Conservation (phyloP, 1,140 invertebrate genomes). For the Philotrypesis tridentata region DNA sequence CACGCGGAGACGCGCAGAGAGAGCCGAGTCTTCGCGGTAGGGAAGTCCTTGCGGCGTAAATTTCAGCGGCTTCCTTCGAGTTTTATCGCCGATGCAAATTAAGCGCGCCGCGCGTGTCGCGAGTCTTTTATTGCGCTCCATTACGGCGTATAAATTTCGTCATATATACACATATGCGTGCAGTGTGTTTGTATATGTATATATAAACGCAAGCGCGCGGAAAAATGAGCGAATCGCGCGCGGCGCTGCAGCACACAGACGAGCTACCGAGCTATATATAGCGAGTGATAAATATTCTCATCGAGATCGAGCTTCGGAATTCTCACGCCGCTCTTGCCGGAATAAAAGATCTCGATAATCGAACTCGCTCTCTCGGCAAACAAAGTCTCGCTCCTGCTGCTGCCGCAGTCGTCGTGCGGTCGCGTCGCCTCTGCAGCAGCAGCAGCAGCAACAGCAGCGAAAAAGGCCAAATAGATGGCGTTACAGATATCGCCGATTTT, state of each 20-base stretch:
- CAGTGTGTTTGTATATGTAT: no score
- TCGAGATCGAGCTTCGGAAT: neutral
- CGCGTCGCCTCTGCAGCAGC: no score
- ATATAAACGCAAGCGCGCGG: no score
- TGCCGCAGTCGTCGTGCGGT: no score
- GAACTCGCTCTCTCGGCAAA: neutral
- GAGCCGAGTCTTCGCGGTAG: neutral
- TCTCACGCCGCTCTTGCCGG: neutral
- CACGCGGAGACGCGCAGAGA: no score
- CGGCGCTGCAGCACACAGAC: no score
- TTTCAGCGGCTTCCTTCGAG: neutral
- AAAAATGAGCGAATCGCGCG: no score
- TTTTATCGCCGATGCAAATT: slow-evolving; percentile 8
- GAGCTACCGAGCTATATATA: no score
- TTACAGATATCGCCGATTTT: slow-evolving; percentile 48
- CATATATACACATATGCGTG: no score
- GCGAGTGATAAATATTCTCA: neutral
- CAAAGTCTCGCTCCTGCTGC: neutral
- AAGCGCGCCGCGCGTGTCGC: neutral
- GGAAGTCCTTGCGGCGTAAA: neutral
- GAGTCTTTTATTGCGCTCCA: neutral
- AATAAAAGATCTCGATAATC: slow-evolving; percentile 11
- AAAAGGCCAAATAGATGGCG: slow-evolving; percentile 40
- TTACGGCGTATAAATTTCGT: neutral
- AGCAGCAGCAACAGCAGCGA: no score